Evolutionary conservation across 2,113 vertebrate genomes (phyloP).

Genomic region (Nothobranchius kuhntae): DNA sequence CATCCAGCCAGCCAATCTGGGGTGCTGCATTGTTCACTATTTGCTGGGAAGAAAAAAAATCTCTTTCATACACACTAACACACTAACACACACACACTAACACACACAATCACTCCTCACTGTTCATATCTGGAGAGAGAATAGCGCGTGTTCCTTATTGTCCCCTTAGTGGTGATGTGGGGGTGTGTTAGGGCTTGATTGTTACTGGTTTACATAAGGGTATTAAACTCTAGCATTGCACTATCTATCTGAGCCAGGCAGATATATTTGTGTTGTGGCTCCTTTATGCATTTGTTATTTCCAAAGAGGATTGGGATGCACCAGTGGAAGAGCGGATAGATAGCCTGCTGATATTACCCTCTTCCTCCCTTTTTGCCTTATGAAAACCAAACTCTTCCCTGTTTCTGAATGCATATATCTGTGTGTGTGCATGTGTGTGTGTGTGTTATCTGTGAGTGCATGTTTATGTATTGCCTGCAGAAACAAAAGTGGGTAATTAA

Average conservation of each 20-base stretch:
- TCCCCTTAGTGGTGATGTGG: slow-evolving; percentile 78
- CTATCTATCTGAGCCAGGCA: slow-evolving; percentile 80
- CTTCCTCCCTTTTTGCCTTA: slow-evolving; percentile 61
- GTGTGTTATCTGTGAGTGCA: slow-evolving; percentile 20
- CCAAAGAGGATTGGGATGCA: slow-evolving; percentile 81
- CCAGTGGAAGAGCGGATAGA: slow-evolving; percentile 78
- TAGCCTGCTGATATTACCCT: slow-evolving; percentile 77
- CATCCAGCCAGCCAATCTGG: slow-evolving; percentile 66
- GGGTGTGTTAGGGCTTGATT: slow-evolving; percentile 79
- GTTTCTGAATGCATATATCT: slow-evolving; percentile 24
- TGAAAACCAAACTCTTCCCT: slow-evolving; percentile 58
- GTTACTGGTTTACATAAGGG: slow-evolving; percentile 82
- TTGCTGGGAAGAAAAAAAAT: slow-evolving; percentile 54
- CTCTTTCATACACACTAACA: slow-evolving; percentile 27
- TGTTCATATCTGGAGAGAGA: slow-evolving; percentile 75
- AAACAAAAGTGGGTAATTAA: slow-evolving; percentile 76
- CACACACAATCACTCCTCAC: slow-evolving; percentile 58
- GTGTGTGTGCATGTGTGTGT: slow-evolving; percentile 7
- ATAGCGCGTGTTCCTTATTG: slow-evolving; percentile 75
- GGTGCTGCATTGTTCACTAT: slow-evolving; percentile 71
- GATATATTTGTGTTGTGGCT: slow-evolving; percentile 80
- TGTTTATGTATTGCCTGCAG: slow-evolving; percentile 46
- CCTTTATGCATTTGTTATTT: slow-evolving; percentile 83
- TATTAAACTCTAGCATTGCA: slow-evolving; percentile 77
- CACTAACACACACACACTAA: slow-evolving; percentile 14